Percentiles rank a stretch among this genome's conserved stretches.
Evolutionary conservation across 1,140 invertebrate species (phyloP).

Genomic region (Wasmannia auropunctata): DNA sequence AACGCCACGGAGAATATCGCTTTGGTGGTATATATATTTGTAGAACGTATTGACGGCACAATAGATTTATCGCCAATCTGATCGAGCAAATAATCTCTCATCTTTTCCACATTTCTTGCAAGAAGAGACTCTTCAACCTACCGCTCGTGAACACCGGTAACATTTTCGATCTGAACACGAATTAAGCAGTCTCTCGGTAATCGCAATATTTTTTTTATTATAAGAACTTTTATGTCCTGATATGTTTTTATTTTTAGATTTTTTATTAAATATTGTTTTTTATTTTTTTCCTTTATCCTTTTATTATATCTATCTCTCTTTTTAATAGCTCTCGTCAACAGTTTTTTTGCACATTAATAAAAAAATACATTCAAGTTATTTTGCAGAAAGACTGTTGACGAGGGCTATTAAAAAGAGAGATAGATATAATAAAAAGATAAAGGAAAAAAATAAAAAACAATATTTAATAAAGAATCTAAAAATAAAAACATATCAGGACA

Average conservation of each 20-base stretch:
- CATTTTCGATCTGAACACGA: constrained; percentile 76
- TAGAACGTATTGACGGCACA: constrained; percentile 73
- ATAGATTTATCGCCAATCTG: constrained; percentile 15
- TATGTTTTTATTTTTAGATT: neutral
- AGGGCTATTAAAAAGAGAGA: neutral
- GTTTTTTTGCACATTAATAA: too few species aligned
- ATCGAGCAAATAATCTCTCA: constrained; percentile 68
- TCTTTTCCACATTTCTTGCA: constrained; percentile 77
- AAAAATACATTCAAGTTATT: too few species aligned
- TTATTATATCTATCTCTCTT: neutral
- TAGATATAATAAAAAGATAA: too few species aligned
- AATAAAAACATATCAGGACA: neutral
- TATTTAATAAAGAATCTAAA: neutral
- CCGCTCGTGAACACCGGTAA: constrained; percentile 84
- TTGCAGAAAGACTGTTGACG: neutral
- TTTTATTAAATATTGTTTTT: neutral
- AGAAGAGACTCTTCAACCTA: constrained; percentile 85
- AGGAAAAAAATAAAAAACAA: neutral
- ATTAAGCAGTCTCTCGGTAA: neutral
- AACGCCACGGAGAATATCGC: constrained; percentile 85
- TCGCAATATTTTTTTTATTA: too few species aligned
- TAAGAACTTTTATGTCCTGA: too few species aligned
- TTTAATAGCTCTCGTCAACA: neutral
- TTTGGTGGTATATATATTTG: constrained; percentile 85
- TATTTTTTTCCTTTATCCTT: too few species aligned